A percentile compares a stretch with the other conserved stretches of the same genome.
These are phyloP conservation scores for Spinibarbus caldwelli DNA, from an alignment of 2,797 vertebrate genomes.

Conservation along the genomic window DNA sequence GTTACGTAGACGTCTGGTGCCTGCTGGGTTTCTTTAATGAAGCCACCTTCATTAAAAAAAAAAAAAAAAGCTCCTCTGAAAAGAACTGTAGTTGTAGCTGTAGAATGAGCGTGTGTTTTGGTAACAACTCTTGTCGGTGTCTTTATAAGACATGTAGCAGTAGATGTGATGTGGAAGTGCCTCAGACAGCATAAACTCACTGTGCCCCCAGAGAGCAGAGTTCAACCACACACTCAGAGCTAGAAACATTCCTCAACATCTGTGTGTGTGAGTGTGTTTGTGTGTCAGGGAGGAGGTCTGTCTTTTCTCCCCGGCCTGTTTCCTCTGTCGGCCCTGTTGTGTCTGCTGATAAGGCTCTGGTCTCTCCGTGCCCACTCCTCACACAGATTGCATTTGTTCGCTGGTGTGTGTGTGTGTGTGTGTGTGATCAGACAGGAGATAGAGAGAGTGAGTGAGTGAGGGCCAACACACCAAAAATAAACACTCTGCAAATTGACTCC, in stretches of 20 bases:
- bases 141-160: slow-evolving; percentile 25
- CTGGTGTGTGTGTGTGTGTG: slow-evolving; percentile 4
- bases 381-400: slow-evolving; percentile 51
- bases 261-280: slow-evolving; percentile 33
- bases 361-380: slow-evolving; percentile 40
- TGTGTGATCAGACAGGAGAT: slow-evolving; percentile 35
- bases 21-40: background rate
- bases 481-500: slow-evolving; percentile 31
- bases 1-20: too few species aligned
- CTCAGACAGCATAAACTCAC: slow-evolving; percentile 44
- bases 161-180: slow-evolving; percentile 19
- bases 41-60: background rate
- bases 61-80: background rate
- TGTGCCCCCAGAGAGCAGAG: slow-evolving; percentile 36
- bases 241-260: slow-evolving; percentile 44
- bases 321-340: slow-evolving; percentile 56
- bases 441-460: slow-evolving; percentile 12
- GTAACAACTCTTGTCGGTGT: slow-evolving; percentile 15
- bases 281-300: slow-evolving; percentile 53
- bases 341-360: slow-evolving; percentile 58
- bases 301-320: slow-evolving; percentile 56
- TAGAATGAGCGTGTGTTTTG: slow-evolving; percentile 1
- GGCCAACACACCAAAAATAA: slow-evolving; percentile 44
- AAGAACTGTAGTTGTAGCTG: background rate
- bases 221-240: slow-evolving; percentile 49